These are phyloP conservation scores for Aspidiotus destructor DNA, from an alignment of 2,888 invertebrate genomes.

Conservation along the genomic window DNA sequence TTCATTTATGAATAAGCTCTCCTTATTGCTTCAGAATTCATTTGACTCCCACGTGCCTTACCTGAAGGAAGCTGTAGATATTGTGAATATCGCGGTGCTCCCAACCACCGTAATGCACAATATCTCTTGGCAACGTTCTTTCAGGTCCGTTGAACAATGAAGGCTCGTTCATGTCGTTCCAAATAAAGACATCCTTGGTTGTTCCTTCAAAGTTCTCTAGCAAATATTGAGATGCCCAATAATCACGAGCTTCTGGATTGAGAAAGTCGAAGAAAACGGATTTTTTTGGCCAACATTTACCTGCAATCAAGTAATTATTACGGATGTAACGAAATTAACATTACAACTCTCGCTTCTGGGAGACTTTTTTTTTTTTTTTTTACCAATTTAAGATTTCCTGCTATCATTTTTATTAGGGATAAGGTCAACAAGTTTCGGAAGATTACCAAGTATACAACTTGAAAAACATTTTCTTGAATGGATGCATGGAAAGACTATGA, in stretches of 20 bases:
- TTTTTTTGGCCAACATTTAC: constrained; percentile 87
- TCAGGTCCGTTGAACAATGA: constrained; percentile 98
- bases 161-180: constrained; percentile 99
- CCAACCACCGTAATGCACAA: constrained; percentile 73
- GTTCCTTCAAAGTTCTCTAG: constrained; percentile 67
- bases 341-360: no score
- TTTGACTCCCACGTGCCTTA: constrained; percentile 41
- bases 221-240: constrained; percentile 60
- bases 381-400: no score
- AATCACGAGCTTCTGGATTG: constrained; percentile 72
- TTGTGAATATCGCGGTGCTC: constrained; percentile 93
- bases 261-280: constrained; percentile 92
- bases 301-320: no score
- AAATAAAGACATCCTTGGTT: constrained; percentile 73
- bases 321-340: no score
- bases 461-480: no score
- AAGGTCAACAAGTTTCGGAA: no score
- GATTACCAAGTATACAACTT: no score
- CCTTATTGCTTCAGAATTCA: no score
- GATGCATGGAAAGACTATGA: no score
- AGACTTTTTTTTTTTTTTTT: no score
- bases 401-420: no score
- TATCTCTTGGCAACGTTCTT: constrained; percentile 96
- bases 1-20: no score
- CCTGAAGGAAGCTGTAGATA: constrained; percentile 66